Evolutionary conservation across 2,797 vertebrate genomes (phyloP).

Genomic region (Moxostoma hubbsi): DNA sequence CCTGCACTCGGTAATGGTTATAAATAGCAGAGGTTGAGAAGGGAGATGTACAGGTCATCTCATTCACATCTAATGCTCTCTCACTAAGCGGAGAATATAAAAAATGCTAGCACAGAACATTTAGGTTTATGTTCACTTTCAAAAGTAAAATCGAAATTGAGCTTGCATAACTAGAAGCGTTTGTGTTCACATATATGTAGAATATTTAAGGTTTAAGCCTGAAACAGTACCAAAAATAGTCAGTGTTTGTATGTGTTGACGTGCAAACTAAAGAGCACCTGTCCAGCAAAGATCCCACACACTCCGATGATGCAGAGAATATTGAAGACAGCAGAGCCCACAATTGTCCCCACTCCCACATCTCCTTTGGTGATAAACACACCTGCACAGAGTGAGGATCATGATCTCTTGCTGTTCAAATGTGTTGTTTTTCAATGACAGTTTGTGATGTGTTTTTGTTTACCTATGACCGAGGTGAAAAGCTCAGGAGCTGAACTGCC

Average conservation of each 20-base stretch:
- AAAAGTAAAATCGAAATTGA: background rate
- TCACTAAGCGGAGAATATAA: conserved; percentile 9
- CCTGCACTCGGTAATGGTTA: conserved; percentile 10
- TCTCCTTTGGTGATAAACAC: conserved; percentile 98
- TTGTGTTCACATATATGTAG: too few species aligned
- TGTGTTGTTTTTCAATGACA: background rate
- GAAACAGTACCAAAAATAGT: background rate
- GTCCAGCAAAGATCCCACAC: conserved; percentile 92
- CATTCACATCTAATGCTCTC: background rate
- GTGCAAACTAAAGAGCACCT: conserved; percentile 76
- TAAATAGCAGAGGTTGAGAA: conserved; percentile 17
- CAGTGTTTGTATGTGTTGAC: background rate
- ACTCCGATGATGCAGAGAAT: conserved; percentile 96
- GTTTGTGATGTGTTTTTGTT: conserved; percentile 39
- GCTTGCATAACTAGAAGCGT: too few species aligned
- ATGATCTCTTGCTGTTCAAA: conserved; percentile 14
- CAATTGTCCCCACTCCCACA: conserved; percentile 95
- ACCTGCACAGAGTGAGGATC: conserved; percentile 72
- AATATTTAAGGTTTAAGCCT: too few species aligned
- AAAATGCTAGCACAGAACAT: conserved; percentile 5
- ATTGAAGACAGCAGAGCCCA: conserved; percentile 96
- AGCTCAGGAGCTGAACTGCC: conserved; percentile 97
- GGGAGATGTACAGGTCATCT: conserved; percentile 4
- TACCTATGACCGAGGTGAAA: conserved; percentile 98
- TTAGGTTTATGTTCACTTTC: background rate